These are phyloP conservation scores for Zaprionus ornatus DNA, from an alignment of 1,140 invertebrate species.

Conservation along the genomic window DNA sequence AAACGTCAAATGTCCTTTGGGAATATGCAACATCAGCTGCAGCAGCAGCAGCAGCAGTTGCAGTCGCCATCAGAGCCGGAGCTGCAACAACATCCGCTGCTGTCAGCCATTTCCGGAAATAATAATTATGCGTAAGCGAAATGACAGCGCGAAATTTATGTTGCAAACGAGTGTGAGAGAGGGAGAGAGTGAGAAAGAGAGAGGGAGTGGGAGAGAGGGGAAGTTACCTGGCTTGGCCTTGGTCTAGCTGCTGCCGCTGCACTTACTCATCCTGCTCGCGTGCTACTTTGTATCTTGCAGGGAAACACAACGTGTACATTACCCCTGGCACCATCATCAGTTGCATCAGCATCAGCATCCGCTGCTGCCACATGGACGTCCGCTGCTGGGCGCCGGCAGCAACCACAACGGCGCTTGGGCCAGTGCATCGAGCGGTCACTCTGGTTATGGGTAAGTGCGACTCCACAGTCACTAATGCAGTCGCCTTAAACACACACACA, in stretches of 20 bases:
- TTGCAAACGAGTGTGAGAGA: slow-evolving; percentile 6
- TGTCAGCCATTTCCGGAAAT: slow-evolving; percentile 68
- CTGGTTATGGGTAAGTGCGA: slow-evolving; percentile 73
- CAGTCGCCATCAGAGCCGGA: not conserved
- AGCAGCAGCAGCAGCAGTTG: slow-evolving; percentile 36
- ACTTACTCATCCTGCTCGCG: slow-evolving; percentile 36
- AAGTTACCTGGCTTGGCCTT: not conserved
- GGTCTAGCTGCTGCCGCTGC: slow-evolving; percentile 21
- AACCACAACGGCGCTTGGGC: slow-evolving; percentile 66
- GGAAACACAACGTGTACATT: slow-evolving; percentile 61
- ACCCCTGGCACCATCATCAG: slow-evolving; percentile 63
- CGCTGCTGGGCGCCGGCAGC: slow-evolving; percentile 48
- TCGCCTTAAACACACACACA: not conserved
- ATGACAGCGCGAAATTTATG: slow-evolving; percentile 58
- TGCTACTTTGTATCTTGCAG: slow-evolving; percentile 40
- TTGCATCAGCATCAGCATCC: slow-evolving; percentile 38
- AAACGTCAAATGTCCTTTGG: slow-evolving; percentile 63
- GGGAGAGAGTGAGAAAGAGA: not conserved
- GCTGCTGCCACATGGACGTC: slow-evolving; percentile 49
- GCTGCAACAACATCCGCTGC: slow-evolving; percentile 54
- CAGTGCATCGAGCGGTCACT: slow-evolving; percentile 55
- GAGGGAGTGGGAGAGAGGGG: not conserved
- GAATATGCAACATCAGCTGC: slow-evolving; percentile 53
- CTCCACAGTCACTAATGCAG: too few relatives aligned
- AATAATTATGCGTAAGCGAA: slow-evolving; percentile 79